phyloP scores from a whole-genome alignment of 1,140 invertebrate species.

The Idris sp. region DNA sequence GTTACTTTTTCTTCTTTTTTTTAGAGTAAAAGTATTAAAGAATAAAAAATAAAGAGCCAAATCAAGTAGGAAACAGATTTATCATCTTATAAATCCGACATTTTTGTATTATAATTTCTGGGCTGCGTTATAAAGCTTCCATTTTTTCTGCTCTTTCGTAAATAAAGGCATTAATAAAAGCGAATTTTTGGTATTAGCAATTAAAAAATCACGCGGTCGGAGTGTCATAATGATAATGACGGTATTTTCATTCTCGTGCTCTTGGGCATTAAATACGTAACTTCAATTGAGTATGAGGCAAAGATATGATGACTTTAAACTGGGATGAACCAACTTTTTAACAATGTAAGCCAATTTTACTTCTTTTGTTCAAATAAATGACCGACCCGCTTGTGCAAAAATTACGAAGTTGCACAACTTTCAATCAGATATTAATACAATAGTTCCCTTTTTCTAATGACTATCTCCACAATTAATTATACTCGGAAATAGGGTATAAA shows the following conservation, averaged over 20 bases:
- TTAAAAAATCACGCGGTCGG: constrained; percentile 5
- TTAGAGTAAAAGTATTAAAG: too few relatives aligned
- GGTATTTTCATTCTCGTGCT: constrained; percentile 38
- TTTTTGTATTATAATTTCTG: constrained; percentile 38
- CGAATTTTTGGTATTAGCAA: constrained; percentile 7
- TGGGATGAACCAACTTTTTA: constrained; percentile 56
- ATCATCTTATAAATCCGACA: constrained; percentile 72
- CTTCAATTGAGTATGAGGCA: constrained; percentile 35
- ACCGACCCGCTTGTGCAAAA: constrained; percentile 44
- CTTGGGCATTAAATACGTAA: constrained; percentile 43
- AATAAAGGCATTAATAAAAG: constrained; percentile 14
- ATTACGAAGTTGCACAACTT: constrained; percentile 35
- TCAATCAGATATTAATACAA: constrained; percentile 53
- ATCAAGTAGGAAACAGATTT: too few relatives aligned
- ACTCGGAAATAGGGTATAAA: constrained; percentile 19
- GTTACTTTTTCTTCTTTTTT: constrained; percentile 21
- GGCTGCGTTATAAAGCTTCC: constrained; percentile 6
- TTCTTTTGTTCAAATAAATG: constrained; percentile 52
- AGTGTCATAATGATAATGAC: constrained; percentile 19
- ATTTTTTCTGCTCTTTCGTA: not conserved
- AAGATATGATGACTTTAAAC: constrained; percentile 50
- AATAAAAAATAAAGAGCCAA: too few relatives aligned
- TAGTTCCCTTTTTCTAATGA: constrained; percentile 36
- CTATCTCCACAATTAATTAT: constrained; percentile 34
- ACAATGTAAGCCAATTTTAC: constrained; percentile 45